Percentiles rank a stretch among this genome's conserved stretches.
These are phyloP conservation scores for Chelonus formosanus DNA, from an alignment of 2,888 invertebrate genomes.

Conservation along the genomic window DNA sequence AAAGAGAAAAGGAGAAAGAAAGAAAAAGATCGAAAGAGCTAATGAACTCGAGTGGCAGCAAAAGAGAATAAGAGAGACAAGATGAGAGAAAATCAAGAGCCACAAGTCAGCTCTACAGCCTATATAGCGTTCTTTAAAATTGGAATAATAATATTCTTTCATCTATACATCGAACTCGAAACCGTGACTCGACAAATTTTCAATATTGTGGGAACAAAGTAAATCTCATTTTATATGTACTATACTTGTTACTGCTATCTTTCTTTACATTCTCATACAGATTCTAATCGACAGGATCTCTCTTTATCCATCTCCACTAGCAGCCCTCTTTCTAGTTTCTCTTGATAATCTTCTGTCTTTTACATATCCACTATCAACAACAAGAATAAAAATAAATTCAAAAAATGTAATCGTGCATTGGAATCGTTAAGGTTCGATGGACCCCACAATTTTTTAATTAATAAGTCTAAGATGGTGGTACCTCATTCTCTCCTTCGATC, in stretches of 20 bases:
- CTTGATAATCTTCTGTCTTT: slow-evolving; percentile 39
- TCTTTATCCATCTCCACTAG: slow-evolving; percentile 26
- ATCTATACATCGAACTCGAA: slow-evolving; percentile 54
- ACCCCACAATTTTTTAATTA: slow-evolving; percentile 20
- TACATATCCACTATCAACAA: no score
- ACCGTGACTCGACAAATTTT: slow-evolving; percentile 63
- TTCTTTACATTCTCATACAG: slow-evolving; percentile 6
- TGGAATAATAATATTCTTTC: slow-evolving; percentile 64
- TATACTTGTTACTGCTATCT: neutral
- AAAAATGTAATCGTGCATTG: slow-evolving; percentile 15
- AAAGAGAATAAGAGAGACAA: slow-evolving; percentile 22
- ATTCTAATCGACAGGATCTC: slow-evolving; percentile 34
- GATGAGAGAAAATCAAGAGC: slow-evolving; percentile 35
- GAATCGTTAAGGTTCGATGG: slow-evolving; percentile 18
- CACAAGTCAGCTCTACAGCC: slow-evolving; percentile 39
- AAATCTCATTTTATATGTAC: slow-evolving; percentile 34
- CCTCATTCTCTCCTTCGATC: no score
- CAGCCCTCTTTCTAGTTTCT: slow-evolving; percentile 9
- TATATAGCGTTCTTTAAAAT: slow-evolving; percentile 57
- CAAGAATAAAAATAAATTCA: no score
- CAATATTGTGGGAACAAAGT: slow-evolving; percentile 63
- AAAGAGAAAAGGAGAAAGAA: slow-evolving; percentile 23
- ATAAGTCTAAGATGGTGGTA: slow-evolving; percentile 8
- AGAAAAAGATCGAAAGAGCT: slow-evolving; percentile 30
- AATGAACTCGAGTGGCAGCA: slow-evolving; percentile 32